Base-by-base conservation (phyloP, 2,797 vertebrate species). In the Garrulus glandarius region DNA sequence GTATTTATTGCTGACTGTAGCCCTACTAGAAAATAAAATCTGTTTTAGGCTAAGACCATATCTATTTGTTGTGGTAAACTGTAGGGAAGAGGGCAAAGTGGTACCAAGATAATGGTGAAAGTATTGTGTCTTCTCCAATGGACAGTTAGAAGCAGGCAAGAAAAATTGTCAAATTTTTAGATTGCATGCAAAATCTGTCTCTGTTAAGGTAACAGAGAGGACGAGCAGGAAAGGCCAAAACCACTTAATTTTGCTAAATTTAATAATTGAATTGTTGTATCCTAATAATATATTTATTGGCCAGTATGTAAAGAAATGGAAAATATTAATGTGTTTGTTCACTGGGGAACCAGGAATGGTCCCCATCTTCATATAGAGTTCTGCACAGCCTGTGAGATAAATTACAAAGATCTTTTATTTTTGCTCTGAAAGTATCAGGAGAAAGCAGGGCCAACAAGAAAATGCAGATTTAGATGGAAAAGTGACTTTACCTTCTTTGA, bases 21-120 rank as follows among this genome's bases (percentile, higher is more conserved):
- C 60, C 57, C n/a, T 80, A 21, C 36, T 50, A 75, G 72, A 47
- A 84, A 93, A 85, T 44, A 55, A 83, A 92, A 80, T 46, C 16
- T 57, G 1, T 59, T 93, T 94, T 27, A 65, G 46, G 29, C 23
- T 70, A 56, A 87, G 47, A 32, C 32, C 0, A 0, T 71, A 57
- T 46, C 34, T 68, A 18, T 71, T 77, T 89, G 46, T 60, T 81
- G 44, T 24, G 41, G 27, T 39, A 56, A 80, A 50, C 64, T 76
- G 34, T 29, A 75, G 65, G 47, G 57, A 91, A 71, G 19, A 71
- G 57, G 43, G 34, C 18, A 81, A 85, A 88, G 32, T 71, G 50
- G 16, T 84, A 15, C 10, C n/a, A 23, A 61, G 69, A 69, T 84
- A 89, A 23, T 15, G 29, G 71, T 55, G 67, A 36, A 75, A 22